These are phyloP conservation scores for Balearica regulorum DNA, from an alignment of 2,797 vertebrate genomes.

Conservation along the genomic window DNA sequence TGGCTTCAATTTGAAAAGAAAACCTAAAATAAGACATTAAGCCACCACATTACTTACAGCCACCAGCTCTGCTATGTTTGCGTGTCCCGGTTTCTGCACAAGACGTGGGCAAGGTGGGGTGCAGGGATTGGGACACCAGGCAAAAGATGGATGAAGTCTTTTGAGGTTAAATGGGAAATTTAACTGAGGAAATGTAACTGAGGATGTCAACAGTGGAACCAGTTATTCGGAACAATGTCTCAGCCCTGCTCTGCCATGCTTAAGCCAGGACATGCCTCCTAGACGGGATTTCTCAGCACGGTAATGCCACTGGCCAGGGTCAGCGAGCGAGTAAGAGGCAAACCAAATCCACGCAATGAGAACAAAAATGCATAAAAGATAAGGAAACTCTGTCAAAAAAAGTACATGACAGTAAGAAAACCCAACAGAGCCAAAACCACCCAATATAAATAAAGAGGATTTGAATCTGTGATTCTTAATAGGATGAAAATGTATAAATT, in stretches of 20 bases:
- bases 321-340: background rate
- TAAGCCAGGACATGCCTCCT: background rate
- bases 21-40: background rate
- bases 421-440: background rate
- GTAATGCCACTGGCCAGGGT: background rate
- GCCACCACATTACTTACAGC: background rate
- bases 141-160: background rate
- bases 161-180: background rate
- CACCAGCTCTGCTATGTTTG: background rate
- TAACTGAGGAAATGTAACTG: rapidly evolving
- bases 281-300: background rate
- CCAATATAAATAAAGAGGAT: background rate
- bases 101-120: background rate
- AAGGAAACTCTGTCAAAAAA: background rate
- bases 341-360: background rate
- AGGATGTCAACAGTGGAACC: background rate
- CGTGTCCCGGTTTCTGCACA: rapidly evolving
- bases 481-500: background rate
- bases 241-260: background rate
- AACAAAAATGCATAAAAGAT: background rate
- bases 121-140: background rate
- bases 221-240: background rate
- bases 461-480: background rate
- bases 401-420: background rate
- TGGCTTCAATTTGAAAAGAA: background rate